phyloP scores from a whole-genome alignment of 2,888 invertebrate species.

The Slavum lentiscoides region DNA sequence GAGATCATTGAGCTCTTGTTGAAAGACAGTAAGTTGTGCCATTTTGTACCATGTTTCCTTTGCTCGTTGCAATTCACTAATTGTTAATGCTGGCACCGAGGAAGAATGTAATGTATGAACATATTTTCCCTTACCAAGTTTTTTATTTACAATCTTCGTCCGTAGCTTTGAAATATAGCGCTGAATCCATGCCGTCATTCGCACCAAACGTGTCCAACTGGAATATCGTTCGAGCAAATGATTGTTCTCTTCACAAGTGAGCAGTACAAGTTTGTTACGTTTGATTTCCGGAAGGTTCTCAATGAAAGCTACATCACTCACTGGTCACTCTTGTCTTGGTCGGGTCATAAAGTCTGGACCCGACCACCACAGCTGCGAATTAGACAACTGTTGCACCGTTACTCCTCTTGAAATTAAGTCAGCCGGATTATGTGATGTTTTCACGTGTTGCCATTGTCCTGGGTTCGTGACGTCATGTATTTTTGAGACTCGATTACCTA shows the following conservation, averaged over 20 bases:
- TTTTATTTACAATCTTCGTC: background rate
- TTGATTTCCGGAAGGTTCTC: background rate
- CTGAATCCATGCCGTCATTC: constrained; percentile 16
- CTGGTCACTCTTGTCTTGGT: constrained; percentile 1
- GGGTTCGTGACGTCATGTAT: constrained; percentile 56
- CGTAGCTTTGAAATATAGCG: background rate
- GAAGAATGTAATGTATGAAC: background rate
- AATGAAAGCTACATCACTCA: background rate
- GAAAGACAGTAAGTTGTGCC: constrained; percentile 1
- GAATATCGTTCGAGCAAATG: background rate
- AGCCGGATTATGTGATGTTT: constrained; percentile 51
- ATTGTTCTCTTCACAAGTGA: background rate
- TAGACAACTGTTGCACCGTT: constrained; percentile 45
- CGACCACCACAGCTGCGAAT: constrained; percentile 55
- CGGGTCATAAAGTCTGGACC: constrained; percentile 48
- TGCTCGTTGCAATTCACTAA: constrained; percentile 4
- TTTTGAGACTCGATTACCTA: constrained; percentile 57
- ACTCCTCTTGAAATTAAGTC: constrained; percentile 58
- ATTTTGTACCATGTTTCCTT: constrained; percentile 1
- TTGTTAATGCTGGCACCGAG: background rate
- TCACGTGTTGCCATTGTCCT: constrained; percentile 57
- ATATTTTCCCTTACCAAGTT: background rate
- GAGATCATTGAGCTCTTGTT: constrained; percentile 2
- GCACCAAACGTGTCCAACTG: constrained; percentile 8
- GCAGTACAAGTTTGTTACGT: background rate